A percentile compares a stretch with the other conserved stretches of the same genome.
phyloP scores from a whole-genome alignment of 2,113 vertebrate species.

The Chaenogobius annularis region DNA sequence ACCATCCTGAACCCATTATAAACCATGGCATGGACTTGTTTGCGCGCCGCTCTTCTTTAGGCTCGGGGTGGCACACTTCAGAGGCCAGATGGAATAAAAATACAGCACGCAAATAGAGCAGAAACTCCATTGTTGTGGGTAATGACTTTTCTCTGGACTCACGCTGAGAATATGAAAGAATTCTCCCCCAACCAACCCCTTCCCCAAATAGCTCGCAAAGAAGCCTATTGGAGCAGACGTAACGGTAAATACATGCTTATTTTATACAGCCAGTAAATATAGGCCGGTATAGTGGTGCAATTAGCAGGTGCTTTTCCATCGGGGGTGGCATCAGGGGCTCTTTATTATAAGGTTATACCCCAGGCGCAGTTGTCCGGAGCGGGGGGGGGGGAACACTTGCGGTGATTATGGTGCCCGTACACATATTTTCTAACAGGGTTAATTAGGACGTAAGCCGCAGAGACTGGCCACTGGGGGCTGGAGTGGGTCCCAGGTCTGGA shows the following conservation, averaged over 20 bases:
- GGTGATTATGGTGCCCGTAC: constrained; percentile 34
- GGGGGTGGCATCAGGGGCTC: constrained; percentile 37
- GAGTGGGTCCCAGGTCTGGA: constrained; percentile 46
- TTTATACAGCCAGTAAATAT: constrained; percentile 27
- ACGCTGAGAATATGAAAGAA: constrained; percentile 60
- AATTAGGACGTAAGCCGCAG: constrained; percentile 59
- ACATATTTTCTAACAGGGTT: constrained; percentile 39
- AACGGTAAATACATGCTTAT: constrained; percentile 5
- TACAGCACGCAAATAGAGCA: constrained; percentile 64
- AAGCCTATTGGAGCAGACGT: constrained; percentile 18
- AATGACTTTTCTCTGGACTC: constrained; percentile 64
- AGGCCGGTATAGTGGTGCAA: constrained; percentile 28
- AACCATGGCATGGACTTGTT: constrained; percentile 23
- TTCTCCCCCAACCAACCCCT: constrained; percentile 12
- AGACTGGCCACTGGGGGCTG: constrained; percentile 49
- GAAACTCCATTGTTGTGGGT: constrained; percentile 64
- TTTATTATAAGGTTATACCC: constrained; percentile 44
- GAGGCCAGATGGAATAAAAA: constrained; percentile 55
- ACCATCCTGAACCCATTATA: not conserved
- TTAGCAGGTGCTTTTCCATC: constrained; percentile 41
- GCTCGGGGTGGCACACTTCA: constrained; percentile 48
- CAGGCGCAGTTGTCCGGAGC: constrained; percentile 42
- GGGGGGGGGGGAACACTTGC: constrained; percentile 59
- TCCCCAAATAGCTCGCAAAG: constrained; percentile 8
- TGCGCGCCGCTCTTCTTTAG: constrained; percentile 28